Percentiles rank a stretch among this genome's conserved stretches.
Conservation (phyloP, 2,888 invertebrate genomes). For the Amphipyra tragopoginis region DNA sequence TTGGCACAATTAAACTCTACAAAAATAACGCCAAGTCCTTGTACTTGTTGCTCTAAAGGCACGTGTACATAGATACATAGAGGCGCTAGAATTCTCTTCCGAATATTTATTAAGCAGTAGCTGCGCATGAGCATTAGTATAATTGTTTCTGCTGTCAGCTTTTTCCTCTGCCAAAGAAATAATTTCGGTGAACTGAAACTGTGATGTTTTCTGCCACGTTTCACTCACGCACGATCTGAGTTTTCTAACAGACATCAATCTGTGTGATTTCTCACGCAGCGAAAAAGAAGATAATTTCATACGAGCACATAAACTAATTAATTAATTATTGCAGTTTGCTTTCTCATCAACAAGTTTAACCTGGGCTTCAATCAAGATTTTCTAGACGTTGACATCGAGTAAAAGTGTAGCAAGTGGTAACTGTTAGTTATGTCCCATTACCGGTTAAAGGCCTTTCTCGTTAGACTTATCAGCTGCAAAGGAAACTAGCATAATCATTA, state of each 20-base stretch:
- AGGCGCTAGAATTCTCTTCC: conserved; percentile 6
- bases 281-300: conserved; percentile 11
- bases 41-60: conserved; percentile 39
- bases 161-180: conserved; percentile 28
- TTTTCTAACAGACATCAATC: conserved; percentile 30
- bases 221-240: conserved; percentile 25
- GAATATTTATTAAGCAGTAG: conserved; percentile 9
- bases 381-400: conserved; percentile 50
- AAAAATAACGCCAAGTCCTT: conserved; percentile 44
- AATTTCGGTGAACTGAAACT: conserved; percentile 20
- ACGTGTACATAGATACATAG: conserved; percentile 11
- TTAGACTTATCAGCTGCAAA: conserved; percentile 44
- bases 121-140: not conserved
- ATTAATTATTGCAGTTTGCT: conserved; percentile 38
- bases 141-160: conserved; percentile 34
- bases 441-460: conserved; percentile 53
- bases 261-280: conserved; percentile 30
- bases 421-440: conserved; percentile 51
- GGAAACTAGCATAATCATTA: conserved; percentile 50
- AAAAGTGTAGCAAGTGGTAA: conserved; percentile 57
- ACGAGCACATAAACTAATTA: conserved; percentile 19
- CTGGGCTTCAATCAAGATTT: conserved; percentile 48
- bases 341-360: conserved; percentile 49
- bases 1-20: conserved; percentile 37
- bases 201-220: conserved; percentile 22